phyloP scores from a whole-genome alignment of 2,797 vertebrate species.

The Yasuhikotakia modesta region DNA sequence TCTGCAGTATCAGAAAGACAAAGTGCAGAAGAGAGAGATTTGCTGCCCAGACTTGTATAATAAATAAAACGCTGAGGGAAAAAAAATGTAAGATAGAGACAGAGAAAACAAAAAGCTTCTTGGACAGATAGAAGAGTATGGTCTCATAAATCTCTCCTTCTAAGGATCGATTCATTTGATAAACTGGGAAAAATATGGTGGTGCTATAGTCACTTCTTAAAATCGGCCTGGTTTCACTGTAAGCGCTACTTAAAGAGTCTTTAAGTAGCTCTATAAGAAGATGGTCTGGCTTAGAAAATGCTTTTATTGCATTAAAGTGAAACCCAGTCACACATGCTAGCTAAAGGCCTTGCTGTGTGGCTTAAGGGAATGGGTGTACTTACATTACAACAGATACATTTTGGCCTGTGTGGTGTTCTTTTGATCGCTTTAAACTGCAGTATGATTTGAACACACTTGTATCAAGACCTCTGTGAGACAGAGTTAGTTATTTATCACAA shows the following conservation, averaged over 20 bases:
- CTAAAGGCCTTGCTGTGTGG: constrained; percentile 39
- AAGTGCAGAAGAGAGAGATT: not conserved
- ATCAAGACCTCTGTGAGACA: not conserved
- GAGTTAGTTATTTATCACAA: not conserved
- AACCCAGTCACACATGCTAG: constrained; percentile 42
- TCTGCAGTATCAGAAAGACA: not conserved
- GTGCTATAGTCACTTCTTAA: constrained; percentile 25
- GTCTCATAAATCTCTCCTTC: constrained; percentile 38
- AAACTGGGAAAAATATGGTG: constrained; percentile 46
- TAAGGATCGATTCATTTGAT: constrained; percentile 54
- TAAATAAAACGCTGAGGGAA: constrained; percentile 12
- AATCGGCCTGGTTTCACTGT: constrained; percentile 42
- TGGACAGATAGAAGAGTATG: constrained; percentile 27
- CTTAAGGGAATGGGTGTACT: constrained; percentile 29
- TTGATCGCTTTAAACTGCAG: constrained; percentile 12
- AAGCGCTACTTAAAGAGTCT: constrained; percentile 27
- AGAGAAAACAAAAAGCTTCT: constrained; percentile 1
- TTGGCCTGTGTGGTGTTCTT: not conserved
- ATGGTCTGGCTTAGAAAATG: constrained; percentile 39
- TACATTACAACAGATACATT: constrained; percentile 38
- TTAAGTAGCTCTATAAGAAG: constrained; percentile 35
- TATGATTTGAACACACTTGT: constrained; percentile 18
- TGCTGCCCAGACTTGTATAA: not conserved
- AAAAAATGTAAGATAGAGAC: not conserved
- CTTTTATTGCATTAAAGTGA: constrained; percentile 47